Evolutionary conservation across 2,797 vertebrate genomes (phyloP).

Genomic region (Eleutherodactylus coqui): DNA sequence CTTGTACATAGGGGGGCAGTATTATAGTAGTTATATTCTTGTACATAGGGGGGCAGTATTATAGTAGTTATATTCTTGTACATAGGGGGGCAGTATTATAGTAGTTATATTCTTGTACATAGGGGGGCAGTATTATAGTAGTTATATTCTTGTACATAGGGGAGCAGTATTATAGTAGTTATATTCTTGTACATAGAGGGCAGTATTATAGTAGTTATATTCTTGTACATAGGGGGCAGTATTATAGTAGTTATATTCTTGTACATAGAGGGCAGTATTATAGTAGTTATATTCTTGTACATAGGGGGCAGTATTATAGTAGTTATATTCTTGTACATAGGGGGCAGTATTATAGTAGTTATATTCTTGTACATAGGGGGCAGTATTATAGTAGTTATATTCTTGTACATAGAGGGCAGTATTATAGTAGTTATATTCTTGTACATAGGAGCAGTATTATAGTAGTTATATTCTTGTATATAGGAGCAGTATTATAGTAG

Average conservation of each 20-base stretch:
- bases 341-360: neutral
- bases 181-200: too few species aligned
- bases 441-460: neutral
- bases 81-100: too few species aligned
- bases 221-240: too few species aligned
- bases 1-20: neutral
- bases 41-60: too few species aligned
- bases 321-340: too few species aligned
- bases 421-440: conserved; percentile 9
- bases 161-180: too few species aligned
- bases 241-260: neutral
- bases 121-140: too few species aligned
- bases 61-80: too few species aligned
- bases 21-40: conserved; percentile 15
- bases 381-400: neutral
- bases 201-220: too few species aligned
- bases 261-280: neutral
- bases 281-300: neutral
- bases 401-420: neutral
- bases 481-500: conserved; percentile 6
- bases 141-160: too few species aligned
- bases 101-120: too few species aligned
- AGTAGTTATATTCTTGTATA: neutral
- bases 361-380: neutral
- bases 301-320: neutral